Percentiles rank a stretch among this genome's conserved stretches.
Evolutionary conservation across 2,113 vertebrate species (phyloP).

Genomic region (Grammomys dolichurus): DNA sequence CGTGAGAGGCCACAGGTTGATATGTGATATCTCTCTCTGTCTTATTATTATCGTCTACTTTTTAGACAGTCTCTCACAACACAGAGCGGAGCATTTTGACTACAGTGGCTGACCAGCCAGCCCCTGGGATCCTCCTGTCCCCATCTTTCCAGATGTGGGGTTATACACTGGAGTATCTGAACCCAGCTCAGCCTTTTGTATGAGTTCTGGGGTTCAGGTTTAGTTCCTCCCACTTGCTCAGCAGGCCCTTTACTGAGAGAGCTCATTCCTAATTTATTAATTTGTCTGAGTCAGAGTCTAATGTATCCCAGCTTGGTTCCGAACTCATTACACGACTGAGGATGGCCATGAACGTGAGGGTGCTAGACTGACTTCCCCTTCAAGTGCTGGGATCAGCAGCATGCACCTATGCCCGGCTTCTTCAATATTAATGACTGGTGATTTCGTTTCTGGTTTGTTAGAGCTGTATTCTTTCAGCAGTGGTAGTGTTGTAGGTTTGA

Average conservation of each 20-base stretch:
- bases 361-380: not conserved
- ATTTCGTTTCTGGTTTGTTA: constrained; percentile 55
- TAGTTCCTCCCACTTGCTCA: too few species aligned
- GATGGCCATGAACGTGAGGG: not conserved
- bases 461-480: not conserved
- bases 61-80: not conserved
- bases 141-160: not conserved
- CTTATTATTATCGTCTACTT: not conserved
- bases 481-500: not conserved
- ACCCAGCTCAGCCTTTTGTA: too few species aligned
- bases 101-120: too few species aligned
- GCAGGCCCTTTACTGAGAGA: not conserved
- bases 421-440: constrained; percentile 14
- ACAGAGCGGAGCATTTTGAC: not conserved
- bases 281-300: not conserved
- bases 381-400: not conserved
- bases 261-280: not conserved
- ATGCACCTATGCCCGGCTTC: not conserved
- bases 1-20: not conserved
- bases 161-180: not conserved
- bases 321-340: not conserved
- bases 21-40: not conserved
- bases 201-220: not conserved
- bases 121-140: not conserved
- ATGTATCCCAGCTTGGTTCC: too few species aligned